Evolutionary conservation across 2,888 invertebrate species (phyloP).

Genomic region (Acronicta alni): DNA sequence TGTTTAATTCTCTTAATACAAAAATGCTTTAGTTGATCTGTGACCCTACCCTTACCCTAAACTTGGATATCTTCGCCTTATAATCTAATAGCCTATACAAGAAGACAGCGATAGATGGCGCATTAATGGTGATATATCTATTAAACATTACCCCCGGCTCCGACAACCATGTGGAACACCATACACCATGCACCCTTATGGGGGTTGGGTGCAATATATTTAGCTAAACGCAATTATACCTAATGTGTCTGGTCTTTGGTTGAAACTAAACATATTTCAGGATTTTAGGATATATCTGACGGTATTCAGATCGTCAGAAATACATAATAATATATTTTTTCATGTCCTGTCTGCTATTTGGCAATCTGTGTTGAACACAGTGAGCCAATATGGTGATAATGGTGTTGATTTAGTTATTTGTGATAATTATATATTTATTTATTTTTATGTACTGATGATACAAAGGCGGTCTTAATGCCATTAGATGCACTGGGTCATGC

Average conservation of each 20-base stretch:
- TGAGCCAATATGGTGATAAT: too few relatives aligned
- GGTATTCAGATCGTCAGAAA: too few relatives aligned
- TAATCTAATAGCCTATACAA: constrained; percentile 12
- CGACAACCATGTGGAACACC: constrained; percentile 44
- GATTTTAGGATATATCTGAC: neutral
- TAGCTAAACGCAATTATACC: constrained; percentile 39
- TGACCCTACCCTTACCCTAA: too few relatives aligned
- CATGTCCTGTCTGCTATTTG: too few relatives aligned
- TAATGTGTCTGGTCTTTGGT: constrained; percentile 31
- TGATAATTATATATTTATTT: too few relatives aligned
- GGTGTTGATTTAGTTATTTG: too few relatives aligned
- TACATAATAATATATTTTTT: too few relatives aligned
- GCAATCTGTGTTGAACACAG: too few relatives aligned
- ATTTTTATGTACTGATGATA: too few relatives aligned
- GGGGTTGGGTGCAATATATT: constrained; percentile 34
- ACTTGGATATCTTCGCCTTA: neutral
- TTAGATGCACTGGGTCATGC: too few relatives aligned
- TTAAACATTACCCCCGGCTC: constrained; percentile 49
- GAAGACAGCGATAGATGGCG: constrained; percentile 47
- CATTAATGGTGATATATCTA: constrained; percentile 58
- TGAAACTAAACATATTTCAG: neutral
- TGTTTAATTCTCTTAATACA: neutral
- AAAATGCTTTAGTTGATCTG: neutral
- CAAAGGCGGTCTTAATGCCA: too few relatives aligned
- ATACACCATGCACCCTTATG: constrained; percentile 40